Conservation (phyloP, 2,797 vertebrate genomes). For the Rhabdomys pumilio region DNA sequence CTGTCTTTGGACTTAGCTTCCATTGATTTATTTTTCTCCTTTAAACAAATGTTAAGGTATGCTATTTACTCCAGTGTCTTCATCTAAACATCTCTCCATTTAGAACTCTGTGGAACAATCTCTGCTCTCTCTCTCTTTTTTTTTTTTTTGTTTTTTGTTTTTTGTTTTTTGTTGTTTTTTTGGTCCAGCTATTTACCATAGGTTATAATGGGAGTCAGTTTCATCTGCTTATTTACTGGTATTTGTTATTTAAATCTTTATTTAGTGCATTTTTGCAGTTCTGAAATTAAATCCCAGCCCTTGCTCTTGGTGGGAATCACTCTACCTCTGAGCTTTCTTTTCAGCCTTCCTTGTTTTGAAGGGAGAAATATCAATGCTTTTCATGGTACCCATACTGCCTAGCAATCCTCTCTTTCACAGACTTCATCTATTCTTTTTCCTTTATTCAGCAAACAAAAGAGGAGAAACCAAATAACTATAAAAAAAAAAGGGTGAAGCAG, state of each 20-base stretch:
- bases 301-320: background rate
- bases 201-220: background rate
- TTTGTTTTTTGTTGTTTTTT: too few species aligned
- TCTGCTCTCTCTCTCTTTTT: too few species aligned
- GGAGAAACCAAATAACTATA: background rate
- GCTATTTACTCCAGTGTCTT: background rate
- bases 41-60: background rate
- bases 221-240: background rate
- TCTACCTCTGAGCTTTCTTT: background rate
- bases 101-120: slow-evolving; percentile 8
- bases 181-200: background rate
- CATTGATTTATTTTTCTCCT: background rate
- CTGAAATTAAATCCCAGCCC: background rate
- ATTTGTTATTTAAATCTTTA: background rate
- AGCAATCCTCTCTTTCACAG: background rate
- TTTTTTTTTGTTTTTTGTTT: background rate
- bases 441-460: slow-evolving; percentile 33
- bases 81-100: background rate
- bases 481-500: background rate
- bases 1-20: too few species aligned
- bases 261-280: background rate
- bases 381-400: background rate
- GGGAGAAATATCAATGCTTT: background rate
- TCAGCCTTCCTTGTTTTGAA: background rate
- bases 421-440: background rate